A percentile compares a stretch with the other conserved stretches of the same genome.
These are phyloP conservation scores for Kobus ellipsiprymnus DNA, from an alignment of 2,113 vertebrate species.

Conservation along the genomic window DNA sequence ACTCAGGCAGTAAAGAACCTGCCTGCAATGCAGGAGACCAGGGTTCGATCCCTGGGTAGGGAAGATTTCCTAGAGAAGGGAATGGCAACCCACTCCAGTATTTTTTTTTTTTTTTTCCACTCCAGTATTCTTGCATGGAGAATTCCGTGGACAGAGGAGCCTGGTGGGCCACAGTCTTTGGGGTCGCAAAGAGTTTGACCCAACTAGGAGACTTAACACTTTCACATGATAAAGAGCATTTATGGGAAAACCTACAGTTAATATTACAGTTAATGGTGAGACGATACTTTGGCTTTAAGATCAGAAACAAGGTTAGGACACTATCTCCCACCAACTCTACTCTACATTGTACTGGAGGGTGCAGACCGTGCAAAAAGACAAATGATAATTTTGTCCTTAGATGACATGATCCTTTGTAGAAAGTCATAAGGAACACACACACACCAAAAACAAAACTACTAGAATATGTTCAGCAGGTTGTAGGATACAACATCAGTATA, in stretches of 20 bases:
- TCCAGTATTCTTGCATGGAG: neutral
- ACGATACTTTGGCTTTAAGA: neutral
- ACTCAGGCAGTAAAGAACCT: neutral
- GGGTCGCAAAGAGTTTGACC: neutral
- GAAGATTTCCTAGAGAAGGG: neutral
- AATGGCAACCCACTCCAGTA: neutral
- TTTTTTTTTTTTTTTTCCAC: neutral
- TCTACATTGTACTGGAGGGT: neutral
- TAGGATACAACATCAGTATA: neutral
- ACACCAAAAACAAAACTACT: neutral
- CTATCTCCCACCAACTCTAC: neutral
- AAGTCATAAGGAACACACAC: neutral
- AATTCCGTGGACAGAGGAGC: neutral
- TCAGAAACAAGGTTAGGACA: neutral
- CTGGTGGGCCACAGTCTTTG: neutral
- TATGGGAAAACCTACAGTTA: neutral
- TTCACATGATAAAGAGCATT: neutral
- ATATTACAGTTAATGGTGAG: neutral
- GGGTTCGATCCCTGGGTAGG: neutral
- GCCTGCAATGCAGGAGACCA: neutral
- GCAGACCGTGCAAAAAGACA: neutral
- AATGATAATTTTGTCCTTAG: neutral
- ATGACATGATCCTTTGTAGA: neutral
- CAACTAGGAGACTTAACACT: neutral
- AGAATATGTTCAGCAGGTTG: neutral